These are phyloP conservation scores for Heliconius hewitsoni DNA, from an alignment of 1,140 invertebrate genomes.

Conservation along the genomic window DNA sequence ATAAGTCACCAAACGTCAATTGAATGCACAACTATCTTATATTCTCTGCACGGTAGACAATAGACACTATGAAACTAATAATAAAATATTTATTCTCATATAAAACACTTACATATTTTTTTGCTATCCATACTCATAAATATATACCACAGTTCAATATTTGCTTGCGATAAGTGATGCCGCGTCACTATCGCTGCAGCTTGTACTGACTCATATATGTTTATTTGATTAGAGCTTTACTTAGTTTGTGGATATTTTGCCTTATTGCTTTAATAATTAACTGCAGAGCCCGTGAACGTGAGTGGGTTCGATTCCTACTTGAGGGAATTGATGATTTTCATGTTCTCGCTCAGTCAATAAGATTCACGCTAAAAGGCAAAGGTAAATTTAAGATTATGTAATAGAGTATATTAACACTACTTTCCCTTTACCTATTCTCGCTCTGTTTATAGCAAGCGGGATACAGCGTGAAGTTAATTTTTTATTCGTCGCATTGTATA, in stretches of 20 bases:
- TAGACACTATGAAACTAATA: neutral
- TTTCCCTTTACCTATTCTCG: too few relatives aligned
- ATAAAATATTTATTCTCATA: neutral
- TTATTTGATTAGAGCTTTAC: conserved; percentile 15
- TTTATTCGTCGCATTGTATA: too few relatives aligned
- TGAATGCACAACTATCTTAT: neutral
- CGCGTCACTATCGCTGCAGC: conserved; percentile 21
- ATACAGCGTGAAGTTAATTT: too few relatives aligned
- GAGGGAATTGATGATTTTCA: too few relatives aligned
- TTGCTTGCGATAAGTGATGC: conserved; percentile 28
- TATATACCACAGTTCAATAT: conserved; percentile 25
- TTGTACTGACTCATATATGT: conserved; percentile 23
- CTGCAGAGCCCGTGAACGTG: neutral
- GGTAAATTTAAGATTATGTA: too few relatives aligned
- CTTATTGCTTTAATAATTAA: neutral
- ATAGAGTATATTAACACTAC: too few relatives aligned
- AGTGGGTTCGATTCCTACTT: neutral
- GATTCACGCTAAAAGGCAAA: too few relatives aligned
- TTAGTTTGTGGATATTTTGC: neutral
- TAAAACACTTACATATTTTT: neutral
- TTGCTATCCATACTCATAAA: conserved; percentile 17
- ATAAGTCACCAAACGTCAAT: neutral
- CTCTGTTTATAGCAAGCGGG: too few relatives aligned
- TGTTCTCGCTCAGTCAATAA: too few relatives aligned
- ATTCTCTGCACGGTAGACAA: neutral